These are phyloP conservation scores for Platyrinchus mystaceus DNA, from an alignment of 2,797 vertebrate genomes.

Conservation along the genomic window DNA sequence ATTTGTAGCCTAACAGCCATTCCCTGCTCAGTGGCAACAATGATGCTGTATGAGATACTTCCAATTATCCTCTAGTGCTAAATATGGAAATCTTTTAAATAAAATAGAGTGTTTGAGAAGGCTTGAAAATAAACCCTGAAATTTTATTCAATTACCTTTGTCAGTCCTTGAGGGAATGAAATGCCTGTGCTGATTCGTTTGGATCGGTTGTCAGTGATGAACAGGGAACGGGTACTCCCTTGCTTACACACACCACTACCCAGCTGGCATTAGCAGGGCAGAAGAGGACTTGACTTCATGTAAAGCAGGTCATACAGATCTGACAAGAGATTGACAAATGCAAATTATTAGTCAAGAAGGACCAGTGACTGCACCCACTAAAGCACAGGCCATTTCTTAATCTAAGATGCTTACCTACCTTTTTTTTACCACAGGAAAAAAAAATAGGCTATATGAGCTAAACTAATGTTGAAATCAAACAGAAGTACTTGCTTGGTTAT, in stretches of 20 bases:
- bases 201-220: not conserved
- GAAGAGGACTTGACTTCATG: not conserved
- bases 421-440: not conserved
- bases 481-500: not conserved
- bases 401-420: not conserved
- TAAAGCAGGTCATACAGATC: not conserved
- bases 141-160: not conserved
- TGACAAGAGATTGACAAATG: not conserved
- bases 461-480: not conserved
- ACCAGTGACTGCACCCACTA: not conserved
- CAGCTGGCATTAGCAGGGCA: not conserved
- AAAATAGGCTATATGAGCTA: not conserved
- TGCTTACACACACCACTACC: not conserved
- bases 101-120: not conserved
- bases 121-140: not conserved
- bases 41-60: not conserved
- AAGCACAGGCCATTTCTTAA: not conserved
- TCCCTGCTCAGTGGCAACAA: not conserved
- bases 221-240: not conserved
- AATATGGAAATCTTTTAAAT: not conserved
- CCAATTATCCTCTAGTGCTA: not conserved
- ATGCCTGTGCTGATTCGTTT: not conserved
- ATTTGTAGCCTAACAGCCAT: not conserved
- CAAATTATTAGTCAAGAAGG: not conserved
- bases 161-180: not conserved